Conservation (phyloP, 2,888 invertebrate species). For the Byasa hedistus region DNA sequence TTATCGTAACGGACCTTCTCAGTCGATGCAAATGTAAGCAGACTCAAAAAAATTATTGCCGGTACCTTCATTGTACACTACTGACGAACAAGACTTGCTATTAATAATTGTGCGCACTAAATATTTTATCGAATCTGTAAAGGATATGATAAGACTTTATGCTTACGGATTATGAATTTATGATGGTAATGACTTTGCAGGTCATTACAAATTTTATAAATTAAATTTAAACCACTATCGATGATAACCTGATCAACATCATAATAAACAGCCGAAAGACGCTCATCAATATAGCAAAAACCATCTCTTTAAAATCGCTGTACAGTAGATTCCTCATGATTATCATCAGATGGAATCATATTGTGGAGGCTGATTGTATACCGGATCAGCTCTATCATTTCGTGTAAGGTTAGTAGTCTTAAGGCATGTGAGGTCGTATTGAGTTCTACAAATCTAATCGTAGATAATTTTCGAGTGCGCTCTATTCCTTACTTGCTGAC, state of each 20-base stretch:
- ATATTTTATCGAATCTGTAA: constrained; percentile 9
- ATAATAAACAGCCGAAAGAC: too few species aligned
- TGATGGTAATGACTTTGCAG: background rate
- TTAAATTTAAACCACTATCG: background rate
- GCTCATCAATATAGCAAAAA: too few species aligned
- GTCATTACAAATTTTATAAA: background rate
- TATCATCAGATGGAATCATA: too few species aligned
- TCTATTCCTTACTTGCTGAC: too few species aligned
- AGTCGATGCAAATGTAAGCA: constrained; percentile 31
- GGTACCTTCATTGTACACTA: constrained; percentile 17
- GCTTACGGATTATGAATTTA: constrained; percentile 5
- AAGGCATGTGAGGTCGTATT: too few species aligned
- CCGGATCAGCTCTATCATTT: too few species aligned
- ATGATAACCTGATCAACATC: background rate
- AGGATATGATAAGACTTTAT: constrained; percentile 17
- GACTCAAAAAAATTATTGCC: constrained; percentile 11
- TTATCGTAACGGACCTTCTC: constrained; percentile 61
- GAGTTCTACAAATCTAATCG: too few species aligned
- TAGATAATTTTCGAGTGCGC: too few species aligned
- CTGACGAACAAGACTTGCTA: constrained; percentile 8
- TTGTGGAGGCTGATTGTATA: too few species aligned
- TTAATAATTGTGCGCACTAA: constrained; percentile 10
- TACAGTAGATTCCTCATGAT: too few species aligned
- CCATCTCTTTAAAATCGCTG: too few species aligned
- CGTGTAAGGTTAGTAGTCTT: too few species aligned